Conservation (phyloP, 2,797 vertebrate species). For the Columba guinea region DNA sequence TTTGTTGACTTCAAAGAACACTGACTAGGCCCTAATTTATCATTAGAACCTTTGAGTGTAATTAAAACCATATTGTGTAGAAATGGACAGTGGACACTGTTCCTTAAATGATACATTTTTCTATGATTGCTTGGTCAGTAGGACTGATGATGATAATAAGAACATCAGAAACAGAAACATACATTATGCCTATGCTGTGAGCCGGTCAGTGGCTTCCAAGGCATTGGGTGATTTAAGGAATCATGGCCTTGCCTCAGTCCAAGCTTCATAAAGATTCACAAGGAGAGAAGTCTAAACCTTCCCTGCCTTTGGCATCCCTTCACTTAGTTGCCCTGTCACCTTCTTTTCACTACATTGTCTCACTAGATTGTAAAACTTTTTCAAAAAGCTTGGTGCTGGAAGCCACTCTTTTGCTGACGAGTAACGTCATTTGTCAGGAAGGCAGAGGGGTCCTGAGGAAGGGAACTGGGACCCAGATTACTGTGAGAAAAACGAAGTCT, state of each 20-base stretch:
- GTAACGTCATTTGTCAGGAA: not conserved
- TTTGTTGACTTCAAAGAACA: not conserved
- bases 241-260: not conserved
- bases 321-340: not conserved
- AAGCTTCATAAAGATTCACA: not conserved
- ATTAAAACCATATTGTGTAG: not conserved
- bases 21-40: not conserved
- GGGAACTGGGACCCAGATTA: not conserved
- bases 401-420: not conserved
- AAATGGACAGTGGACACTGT: not conserved
- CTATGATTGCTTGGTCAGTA: not conserved
- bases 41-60: not conserved
- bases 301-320: not conserved
- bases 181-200: not conserved
- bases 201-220: not conserved
- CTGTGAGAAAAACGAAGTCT: not conserved
- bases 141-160: not conserved
- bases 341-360: not conserved
- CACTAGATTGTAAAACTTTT: not conserved
- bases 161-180: not conserved
- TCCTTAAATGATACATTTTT: not conserved
- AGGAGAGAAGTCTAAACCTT: not conserved
- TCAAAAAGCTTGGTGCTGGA: not conserved
- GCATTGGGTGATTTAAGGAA: not conserved
- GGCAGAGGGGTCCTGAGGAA: not conserved